These are phyloP conservation scores for Anser cygnoides DNA, from an alignment of 2,113 vertebrate genomes.

Conservation along the genomic window DNA sequence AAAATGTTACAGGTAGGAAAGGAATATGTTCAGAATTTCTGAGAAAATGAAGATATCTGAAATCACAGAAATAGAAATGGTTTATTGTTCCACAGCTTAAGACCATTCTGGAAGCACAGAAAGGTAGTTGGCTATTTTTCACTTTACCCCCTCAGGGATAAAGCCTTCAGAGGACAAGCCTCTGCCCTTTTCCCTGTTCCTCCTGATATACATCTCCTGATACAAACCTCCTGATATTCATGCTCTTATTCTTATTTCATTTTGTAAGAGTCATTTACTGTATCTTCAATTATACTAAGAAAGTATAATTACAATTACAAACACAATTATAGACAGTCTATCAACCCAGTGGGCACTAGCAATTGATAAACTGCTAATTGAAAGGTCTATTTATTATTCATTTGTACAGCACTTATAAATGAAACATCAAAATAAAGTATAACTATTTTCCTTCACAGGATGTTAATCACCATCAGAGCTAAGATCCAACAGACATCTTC, in stretches of 20 bases:
- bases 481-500: neutral
- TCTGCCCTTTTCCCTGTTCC: neutral
- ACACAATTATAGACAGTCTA: neutral
- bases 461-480: neutral
- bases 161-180: neutral
- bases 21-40: neutral
- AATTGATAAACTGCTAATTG: neutral
- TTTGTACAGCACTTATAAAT: neutral
- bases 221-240: neutral
- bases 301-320: neutral
- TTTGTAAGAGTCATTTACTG: neutral
- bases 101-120: neutral
- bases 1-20: neutral
- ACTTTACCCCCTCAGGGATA: neutral
- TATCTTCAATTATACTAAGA: neutral
- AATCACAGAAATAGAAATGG: neutral
- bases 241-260: neutral
- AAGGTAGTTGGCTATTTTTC: neutral
- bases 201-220: neutral
- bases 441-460: neutral
- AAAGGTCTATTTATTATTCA: slow-evolving; percentile 27
- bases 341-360: neutral
- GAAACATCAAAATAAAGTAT: neutral
- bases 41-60: neutral
- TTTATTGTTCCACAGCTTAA: neutral